Conservation (phyloP, 92 coral and sea anemone genomes). For the Siderastrea siderea region DNA sequence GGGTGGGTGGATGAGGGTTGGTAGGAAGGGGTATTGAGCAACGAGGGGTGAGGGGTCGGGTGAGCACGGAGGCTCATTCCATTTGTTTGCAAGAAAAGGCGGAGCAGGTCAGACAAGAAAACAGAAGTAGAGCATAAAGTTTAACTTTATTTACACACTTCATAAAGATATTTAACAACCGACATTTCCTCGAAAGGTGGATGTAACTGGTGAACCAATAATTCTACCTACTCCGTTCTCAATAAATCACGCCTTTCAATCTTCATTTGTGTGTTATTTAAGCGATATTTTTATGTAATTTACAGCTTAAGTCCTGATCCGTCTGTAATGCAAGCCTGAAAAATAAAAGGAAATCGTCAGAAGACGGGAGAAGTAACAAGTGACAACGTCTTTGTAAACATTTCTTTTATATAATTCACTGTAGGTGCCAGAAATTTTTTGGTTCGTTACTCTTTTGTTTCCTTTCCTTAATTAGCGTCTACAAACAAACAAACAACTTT, state of each 20-base stretch:
- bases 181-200: neutral
- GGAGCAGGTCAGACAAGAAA: neutral
- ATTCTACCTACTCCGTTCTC: neutral
- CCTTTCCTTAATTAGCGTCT: too few relatives aligned
- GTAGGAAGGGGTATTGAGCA: too few relatives aligned
- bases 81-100: neutral
- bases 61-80: too few relatives aligned
- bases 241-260: neutral
- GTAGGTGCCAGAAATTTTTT: too few relatives aligned
- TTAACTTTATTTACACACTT: slow-evolving; percentile 49
- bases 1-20: too few relatives aligned
- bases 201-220: neutral
- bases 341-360: neutral
- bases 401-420: too few relatives aligned
- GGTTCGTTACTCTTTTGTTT: too few relatives aligned
- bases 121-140: neutral
- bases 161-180: slow-evolving; percentile 7
- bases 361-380: neutral
- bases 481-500: too few relatives aligned
- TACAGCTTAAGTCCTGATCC: neutral
- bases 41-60: too few relatives aligned
- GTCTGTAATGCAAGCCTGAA: slow-evolving; percentile 17
- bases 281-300: neutral
- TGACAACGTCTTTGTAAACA: too few relatives aligned
- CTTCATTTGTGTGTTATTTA: slow-evolving; percentile 32